Evolutionary conservation across 2,888 invertebrate species (phyloP), one percentile per base, ranked within the genome.

Genomic region (Prosopocoilus inquinatus): DNA sequence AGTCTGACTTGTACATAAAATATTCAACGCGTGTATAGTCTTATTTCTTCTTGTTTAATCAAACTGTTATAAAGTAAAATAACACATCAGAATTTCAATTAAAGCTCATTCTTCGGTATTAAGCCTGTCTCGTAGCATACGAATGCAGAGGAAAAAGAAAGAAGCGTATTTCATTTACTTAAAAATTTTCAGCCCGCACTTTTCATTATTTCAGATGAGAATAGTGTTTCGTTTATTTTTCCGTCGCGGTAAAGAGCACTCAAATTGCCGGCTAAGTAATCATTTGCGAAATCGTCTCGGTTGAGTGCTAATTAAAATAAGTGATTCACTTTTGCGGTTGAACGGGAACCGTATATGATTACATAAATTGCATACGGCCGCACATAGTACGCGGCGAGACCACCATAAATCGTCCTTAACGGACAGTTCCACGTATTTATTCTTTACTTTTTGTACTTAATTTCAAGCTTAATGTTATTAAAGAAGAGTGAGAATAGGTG

Each of bases 321-420:
- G 65, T 63, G 67, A 65, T 64, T 64, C 68, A 65, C 64, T 65
- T 63, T 65, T 63, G 66, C 59, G 66, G 66, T 55, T 61, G 64
- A 66, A 65, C 60, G 57, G 67, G 60, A 64, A 65, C 63, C 61
- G 67, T 67, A 66, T 67, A 66, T 67, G 67, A 68, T 67, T 67
- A 66, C 67, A 68, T 69, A 68, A 69, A 69, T 68, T 66, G 64
- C 60, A 60, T 33, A 55, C 50, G 55, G 56, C 53, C 48, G 59
- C 61, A 57, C 60, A 61, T 61, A 63, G 58, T 62, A 50, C 55
- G 58, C 56, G 59, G 55, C 55, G 64, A 61, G 62, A 53, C 58
- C 52, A 58, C 64, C 44, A 63, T 67, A 66, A 68, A 67, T 68
- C 59, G 59, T 51, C 45, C 58, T 61, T 64, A 64, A 68, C 66